phyloP scores from a whole-genome alignment of 2,888 invertebrate species.

The Macaria liturata region DNA sequence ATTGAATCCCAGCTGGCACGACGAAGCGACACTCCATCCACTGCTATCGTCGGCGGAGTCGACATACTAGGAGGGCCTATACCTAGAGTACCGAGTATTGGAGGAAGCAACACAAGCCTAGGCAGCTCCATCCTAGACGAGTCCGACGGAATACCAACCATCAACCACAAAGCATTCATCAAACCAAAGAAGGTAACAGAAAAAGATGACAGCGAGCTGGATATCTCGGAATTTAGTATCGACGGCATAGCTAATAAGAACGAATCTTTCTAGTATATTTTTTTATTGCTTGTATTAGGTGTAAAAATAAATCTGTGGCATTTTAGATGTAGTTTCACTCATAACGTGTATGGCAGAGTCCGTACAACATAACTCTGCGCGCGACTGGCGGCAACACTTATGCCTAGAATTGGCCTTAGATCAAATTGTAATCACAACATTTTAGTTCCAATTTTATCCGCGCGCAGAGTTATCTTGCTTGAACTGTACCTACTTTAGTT shows the following conservation, averaged over 20 bases:
- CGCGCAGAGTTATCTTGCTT: too few relatives aligned
- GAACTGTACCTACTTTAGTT: too few relatives aligned
- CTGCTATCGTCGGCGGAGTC: slow-evolving; percentile 61
- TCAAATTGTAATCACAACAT: too few relatives aligned
- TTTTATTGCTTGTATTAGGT: too few relatives aligned
- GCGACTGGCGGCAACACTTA: too few relatives aligned
- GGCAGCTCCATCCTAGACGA: slow-evolving; percentile 78
- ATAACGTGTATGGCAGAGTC: too few relatives aligned
- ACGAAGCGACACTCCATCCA: slow-evolving; percentile 62
- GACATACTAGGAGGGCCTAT: slow-evolving; percentile 60
- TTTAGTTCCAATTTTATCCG: too few relatives aligned
- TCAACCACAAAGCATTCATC: slow-evolving; percentile 53
- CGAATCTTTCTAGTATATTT: slow-evolving; percentile 49
- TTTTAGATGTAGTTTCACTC: neutral
- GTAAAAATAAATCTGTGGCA: neutral
- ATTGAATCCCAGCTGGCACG: slow-evolving; percentile 80
- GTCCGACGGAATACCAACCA: slow-evolving; percentile 53
- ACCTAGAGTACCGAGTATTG: slow-evolving; percentile 53
- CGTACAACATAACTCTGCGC: too few relatives aligned
- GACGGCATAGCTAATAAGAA: slow-evolving; percentile 59
- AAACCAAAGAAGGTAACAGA: slow-evolving; percentile 54
- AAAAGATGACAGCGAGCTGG: slow-evolving; percentile 73
- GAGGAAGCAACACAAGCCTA: slow-evolving; percentile 75
- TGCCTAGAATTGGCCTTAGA: too few relatives aligned
- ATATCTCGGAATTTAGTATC: slow-evolving; percentile 71